These are phyloP conservation scores for Scaptomyza parva DNA, from an alignment of 2,888 invertebrate species.

Conservation along the genomic window DNA sequence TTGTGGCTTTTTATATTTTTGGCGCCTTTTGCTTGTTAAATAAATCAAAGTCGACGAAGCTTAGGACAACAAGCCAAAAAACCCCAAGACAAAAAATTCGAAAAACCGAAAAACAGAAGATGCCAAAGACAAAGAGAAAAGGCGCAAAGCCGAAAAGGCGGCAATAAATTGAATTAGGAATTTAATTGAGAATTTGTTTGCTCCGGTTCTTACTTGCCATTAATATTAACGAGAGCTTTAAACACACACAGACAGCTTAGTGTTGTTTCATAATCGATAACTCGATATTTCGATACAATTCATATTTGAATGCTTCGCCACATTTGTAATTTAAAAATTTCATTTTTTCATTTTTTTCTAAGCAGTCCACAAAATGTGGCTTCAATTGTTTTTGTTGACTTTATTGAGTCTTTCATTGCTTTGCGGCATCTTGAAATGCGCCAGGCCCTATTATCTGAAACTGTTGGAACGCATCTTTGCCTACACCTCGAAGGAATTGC, in stretches of 20 bases:
- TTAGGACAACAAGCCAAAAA: conserved; percentile 31
- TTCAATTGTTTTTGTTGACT: not conserved
- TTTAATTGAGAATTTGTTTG: conserved; percentile 67
- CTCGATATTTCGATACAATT: not conserved
- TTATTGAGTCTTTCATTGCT: conserved; percentile 11
- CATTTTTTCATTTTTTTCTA: not conserved
- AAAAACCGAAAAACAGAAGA: conserved; percentile 3
- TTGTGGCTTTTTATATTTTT: conserved; percentile 53
- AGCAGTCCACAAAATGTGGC: conserved; percentile 16
- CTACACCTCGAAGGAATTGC: conserved; percentile 38
- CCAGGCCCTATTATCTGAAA: conserved; percentile 28
- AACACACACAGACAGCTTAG: not conserved
- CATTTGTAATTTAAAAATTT: not conserved
- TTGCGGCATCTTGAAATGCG: conserved; percentile 9
- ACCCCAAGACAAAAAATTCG: not conserved
- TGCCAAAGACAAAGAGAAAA: conserved; percentile 28
- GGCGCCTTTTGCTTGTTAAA: conserved; percentile 65
- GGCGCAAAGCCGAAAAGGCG: conserved; percentile 49
- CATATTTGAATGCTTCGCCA: not conserved
- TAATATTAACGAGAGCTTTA: conserved; percentile 15
- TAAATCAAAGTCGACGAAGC: conserved; percentile 70
- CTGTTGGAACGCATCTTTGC: conserved; percentile 45
- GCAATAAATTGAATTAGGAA: conserved; percentile 70
- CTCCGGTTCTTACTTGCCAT: conserved; percentile 5
- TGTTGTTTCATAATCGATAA: not conserved